Percentiles rank a stretch among this genome's conserved stretches.
These are phyloP conservation scores for Nyctibius grandis DNA, from an alignment of 2,797 vertebrate genomes.

Conservation along the genomic window DNA sequence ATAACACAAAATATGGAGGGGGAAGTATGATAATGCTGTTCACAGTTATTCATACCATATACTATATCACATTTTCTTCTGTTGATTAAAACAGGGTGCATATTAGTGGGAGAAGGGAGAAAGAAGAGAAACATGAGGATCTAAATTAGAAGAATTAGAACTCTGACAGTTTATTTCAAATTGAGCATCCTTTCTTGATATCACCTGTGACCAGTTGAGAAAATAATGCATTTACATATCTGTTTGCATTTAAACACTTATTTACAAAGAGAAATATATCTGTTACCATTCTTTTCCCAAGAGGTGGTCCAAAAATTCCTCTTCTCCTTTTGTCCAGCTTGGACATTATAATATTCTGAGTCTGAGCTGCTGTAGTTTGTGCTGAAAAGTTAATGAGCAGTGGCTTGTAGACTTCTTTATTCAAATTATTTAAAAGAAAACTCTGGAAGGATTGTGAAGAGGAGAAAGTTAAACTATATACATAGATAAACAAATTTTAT, in stretches of 20 bases:
- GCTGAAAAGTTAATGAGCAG: slow-evolving; percentile 92
- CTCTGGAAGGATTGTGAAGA: slow-evolving; percentile 73
- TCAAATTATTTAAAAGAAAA: slow-evolving; percentile 86
- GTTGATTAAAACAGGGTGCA: not conserved
- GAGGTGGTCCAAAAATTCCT: slow-evolving; percentile 85
- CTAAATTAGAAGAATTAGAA: not conserved
- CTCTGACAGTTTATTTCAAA: not conserved
- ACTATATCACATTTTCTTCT: not conserved
- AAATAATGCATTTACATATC: not conserved
- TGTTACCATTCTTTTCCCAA: slow-evolving; percentile 87
- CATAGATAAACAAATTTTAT: not conserved
- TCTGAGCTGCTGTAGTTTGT: slow-evolving; percentile 93
- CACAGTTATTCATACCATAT: not conserved
- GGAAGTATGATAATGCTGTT: not conserved
- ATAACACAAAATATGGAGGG: not conserved
- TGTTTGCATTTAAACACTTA: not conserved
- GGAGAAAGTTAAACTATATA: not conserved
- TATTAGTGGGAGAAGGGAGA: not conserved
- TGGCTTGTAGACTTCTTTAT: slow-evolving; percentile 86
- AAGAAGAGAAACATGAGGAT: not conserved
- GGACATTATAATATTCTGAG: slow-evolving; percentile 91
- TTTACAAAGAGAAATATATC: not conserved
- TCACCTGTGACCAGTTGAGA: not conserved
- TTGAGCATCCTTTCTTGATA: not conserved
- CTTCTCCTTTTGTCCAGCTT: slow-evolving; percentile 91